Conservation (phyloP, 2,888 invertebrate species). For the Patella caerulea region DNA sequence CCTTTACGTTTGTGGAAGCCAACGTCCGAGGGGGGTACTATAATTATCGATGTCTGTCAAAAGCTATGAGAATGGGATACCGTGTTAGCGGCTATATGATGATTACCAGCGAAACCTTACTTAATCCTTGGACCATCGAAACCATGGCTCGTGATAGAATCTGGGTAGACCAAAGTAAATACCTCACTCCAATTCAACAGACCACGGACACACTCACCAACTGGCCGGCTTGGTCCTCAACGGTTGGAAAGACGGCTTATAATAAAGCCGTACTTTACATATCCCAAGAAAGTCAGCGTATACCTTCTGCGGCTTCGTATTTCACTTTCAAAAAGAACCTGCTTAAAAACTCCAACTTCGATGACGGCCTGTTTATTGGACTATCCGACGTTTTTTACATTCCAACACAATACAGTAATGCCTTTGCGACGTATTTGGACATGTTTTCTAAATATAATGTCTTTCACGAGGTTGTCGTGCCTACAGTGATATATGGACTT, state of each 20-base stretch:
- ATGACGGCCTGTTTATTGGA: neutral
- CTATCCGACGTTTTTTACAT: neutral
- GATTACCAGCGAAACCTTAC: neutral
- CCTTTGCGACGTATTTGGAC: neutral
- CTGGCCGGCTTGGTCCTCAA: neutral
- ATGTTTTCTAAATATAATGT: neutral
- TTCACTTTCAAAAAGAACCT: neutral
- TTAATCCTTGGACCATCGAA: slow-evolving; percentile 5
- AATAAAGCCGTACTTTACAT: neutral
- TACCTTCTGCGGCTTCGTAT: neutral
- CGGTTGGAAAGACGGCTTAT: neutral
- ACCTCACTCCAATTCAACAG: neutral
- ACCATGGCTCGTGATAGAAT: neutral
- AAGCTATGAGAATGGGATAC: neutral
- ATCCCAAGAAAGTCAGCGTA: neutral
- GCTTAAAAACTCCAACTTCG: neutral
- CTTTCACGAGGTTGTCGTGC: neutral
- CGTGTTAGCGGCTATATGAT: neutral
- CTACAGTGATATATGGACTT: neutral
- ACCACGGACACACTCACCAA: neutral
- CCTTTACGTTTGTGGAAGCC: neutral
- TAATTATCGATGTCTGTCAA: neutral
- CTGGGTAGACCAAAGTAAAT: neutral
- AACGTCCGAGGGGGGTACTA: neutral
- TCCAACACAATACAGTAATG: neutral